Percentiles rank a stretch among this genome's conserved stretches.
Conservation (phyloP, 2,797 vertebrate genomes). For the Acomys russatus region DNA sequence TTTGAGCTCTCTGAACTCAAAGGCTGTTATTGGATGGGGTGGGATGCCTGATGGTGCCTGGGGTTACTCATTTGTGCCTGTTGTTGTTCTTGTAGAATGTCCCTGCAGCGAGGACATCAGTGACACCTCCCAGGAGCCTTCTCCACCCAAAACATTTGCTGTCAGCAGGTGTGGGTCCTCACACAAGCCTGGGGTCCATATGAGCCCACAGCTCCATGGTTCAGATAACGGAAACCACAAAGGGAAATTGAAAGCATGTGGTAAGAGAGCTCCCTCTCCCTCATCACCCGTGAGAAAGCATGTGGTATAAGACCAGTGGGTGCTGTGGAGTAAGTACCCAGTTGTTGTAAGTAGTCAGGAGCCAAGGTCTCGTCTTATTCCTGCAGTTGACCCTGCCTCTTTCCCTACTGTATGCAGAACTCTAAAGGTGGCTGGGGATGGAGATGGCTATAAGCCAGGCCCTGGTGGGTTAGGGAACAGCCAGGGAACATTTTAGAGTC, state of each 20-base stretch:
- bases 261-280: constrained; percentile 90
- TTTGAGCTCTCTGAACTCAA: constrained; percentile 2
- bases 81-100: constrained; percentile 89
- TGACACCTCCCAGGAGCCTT: constrained; percentile 91
- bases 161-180: constrained; percentile 92
- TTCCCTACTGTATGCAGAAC: not conserved
- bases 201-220: constrained; percentile 90
- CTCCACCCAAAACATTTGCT: constrained; percentile 87
- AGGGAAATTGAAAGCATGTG: constrained; percentile 92
- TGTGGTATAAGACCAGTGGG: not conserved
- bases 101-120: constrained; percentile 94
- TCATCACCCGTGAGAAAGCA: not conserved
- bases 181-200: constrained; percentile 91
- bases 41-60: not conserved
- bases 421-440: constrained; percentile 50
- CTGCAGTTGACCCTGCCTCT: constrained; percentile 6
- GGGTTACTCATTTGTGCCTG: constrained; percentile 55
- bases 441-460: not conserved
- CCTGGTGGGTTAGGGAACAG: not conserved
- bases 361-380: constrained; percentile 14
- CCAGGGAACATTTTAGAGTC: not conserved
- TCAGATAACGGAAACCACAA: constrained; percentile 91
- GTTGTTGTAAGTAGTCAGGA: not conserved
- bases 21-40: constrained; percentile 29
- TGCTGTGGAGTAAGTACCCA: not conserved